These are phyloP conservation scores for Scalopus aquaticus DNA, from an alignment of 2,113 vertebrate species.

Conservation along the genomic window DNA sequence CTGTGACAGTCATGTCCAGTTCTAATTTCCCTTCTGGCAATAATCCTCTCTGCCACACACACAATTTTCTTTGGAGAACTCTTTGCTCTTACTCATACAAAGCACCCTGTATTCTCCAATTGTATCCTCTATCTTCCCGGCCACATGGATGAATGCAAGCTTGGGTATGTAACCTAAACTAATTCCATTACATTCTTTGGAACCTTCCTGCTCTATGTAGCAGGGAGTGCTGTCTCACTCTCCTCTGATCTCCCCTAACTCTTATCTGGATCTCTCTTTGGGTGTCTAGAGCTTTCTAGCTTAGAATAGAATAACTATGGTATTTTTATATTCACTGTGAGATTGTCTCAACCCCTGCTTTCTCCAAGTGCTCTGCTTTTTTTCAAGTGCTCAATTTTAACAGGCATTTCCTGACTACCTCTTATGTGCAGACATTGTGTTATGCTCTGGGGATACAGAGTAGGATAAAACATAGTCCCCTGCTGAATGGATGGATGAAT, in stretches of 20 bases:
- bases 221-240: background rate
- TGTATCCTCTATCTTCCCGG: background rate
- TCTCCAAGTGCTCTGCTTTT: background rate
- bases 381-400: constrained; percentile 29
- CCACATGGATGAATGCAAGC: background rate
- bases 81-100: background rate
- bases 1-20: too few species aligned
- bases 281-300: background rate
- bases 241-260: background rate
- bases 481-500: constrained; percentile 29
- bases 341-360: background rate
- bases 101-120: background rate
- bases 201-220: background rate
- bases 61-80: background rate
- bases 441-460: background rate
- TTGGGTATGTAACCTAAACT: background rate
- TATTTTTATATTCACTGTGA: background rate
- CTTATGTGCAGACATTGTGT: background rate
- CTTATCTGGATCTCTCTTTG: background rate
- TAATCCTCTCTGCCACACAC: background rate
- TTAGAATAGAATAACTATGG: background rate
- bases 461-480: background rate
- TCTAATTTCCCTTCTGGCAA: constrained; percentile 11
- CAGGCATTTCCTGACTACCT: constrained; percentile 31
- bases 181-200: background rate